Base-by-base conservation (phyloP, 2,888 invertebrate species). In the Lysandra bellargus region DNA sequence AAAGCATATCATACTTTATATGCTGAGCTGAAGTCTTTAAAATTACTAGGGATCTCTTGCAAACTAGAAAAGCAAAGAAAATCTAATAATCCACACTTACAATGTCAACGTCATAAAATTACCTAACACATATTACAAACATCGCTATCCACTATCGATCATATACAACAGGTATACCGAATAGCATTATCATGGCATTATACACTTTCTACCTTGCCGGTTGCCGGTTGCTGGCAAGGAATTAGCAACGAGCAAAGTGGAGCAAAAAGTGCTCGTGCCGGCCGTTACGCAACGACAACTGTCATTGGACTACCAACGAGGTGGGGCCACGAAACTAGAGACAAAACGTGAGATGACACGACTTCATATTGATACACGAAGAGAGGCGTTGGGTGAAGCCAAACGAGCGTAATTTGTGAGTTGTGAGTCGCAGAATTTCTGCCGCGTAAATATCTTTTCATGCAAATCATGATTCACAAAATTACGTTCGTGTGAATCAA, bases 251-350 rank as follows among this genome's bases (percentile, higher is more conserved):
- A 61, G 61, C 61, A 23, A 23, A 23, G 74, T 61, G 69, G 72
- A 80, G 82, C 80, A 81, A 81, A 80, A 81, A 82, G 78, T 60
- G 79, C 80, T 81, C 81, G 81, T 81, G 81, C 79, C 69, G 79
- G 60, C 73, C 12, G 80, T 83, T 81, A 80, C 80, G 80, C 80
- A 83, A 82, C 78, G 74, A 79, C 75, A 61, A 30, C 76, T 77
- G 81, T 77, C 81, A 79, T 79, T 82, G 79, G 80, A 80, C 78
- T 64, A 61, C 78, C 78, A 78, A 78, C 79, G 79, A 61, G 49
- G 44, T 57, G 37, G 30, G 78, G 78, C 79, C 61, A 12, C 76
- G 33, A 79, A 81, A 74, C 7, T 6, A 17, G 78, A 57, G 78
- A 33, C 14, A 1, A 4, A 14, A 33, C 33, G 69, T 33, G 4